Evolutionary conservation across 2,888 invertebrate species (phyloP).

Genomic region (Zootermopsis nevadensis): DNA sequence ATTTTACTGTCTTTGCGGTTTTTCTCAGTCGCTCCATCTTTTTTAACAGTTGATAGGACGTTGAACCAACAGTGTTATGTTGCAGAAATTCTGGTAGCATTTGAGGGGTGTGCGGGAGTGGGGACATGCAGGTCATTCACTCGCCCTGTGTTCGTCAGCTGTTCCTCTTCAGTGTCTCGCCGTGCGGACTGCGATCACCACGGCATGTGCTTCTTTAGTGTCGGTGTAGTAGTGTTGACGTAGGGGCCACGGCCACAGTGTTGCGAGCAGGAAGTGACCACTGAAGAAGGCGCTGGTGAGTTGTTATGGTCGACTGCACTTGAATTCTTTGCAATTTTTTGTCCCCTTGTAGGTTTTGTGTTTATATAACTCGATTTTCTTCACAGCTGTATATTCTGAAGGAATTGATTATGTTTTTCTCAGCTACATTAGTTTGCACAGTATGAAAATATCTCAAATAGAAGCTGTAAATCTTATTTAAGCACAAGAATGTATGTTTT

Average conservation of each 20-base stretch:
- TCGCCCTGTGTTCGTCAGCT: conserved; percentile 32
- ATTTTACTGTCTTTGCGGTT: neutral
- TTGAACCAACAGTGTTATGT: neutral
- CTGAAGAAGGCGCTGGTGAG: conserved; percentile 26
- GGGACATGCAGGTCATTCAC: conserved; percentile 39
- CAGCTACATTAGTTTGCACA: too few relatives aligned
- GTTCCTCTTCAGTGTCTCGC: conserved; percentile 9
- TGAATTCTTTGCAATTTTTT: too few relatives aligned
- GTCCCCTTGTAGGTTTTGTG: too few relatives aligned
- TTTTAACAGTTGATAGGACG: conserved; percentile 12
- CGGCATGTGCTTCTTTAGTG: neutral
- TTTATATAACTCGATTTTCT: too few relatives aligned
- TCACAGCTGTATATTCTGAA: too few relatives aligned
- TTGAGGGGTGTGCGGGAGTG: neutral
- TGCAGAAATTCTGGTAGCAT: neutral
- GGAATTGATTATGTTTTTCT: too few relatives aligned
- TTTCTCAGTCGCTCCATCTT: neutral
- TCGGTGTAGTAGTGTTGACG: neutral
- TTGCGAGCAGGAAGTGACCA: neutral
- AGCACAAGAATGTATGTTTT: too few relatives aligned
- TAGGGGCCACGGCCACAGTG: neutral
- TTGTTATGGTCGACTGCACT: neutral
- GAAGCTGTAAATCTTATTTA: too few relatives aligned
- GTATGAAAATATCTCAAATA: too few relatives aligned
- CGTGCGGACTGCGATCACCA: neutral